Evolutionary conservation across 2,113 vertebrate species (phyloP), one percentile per base, ranked within the genome.

Genomic region (Symphodus melops): DNA sequence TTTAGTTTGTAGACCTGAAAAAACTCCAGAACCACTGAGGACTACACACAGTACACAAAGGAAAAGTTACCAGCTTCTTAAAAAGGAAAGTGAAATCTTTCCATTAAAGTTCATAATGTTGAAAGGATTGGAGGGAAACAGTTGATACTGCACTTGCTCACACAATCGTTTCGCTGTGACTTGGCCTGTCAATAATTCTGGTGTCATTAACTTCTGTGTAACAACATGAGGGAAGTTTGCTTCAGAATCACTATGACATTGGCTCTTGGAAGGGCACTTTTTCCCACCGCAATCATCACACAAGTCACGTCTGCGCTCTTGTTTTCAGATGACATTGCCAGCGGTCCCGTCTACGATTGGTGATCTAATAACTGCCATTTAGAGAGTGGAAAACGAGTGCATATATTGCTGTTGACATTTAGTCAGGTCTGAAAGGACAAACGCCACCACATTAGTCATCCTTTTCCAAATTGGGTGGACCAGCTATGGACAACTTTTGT

Each of bases 391-490:
- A 66, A 65, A 63, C 61, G 64, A 51, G 48, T n/a, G 48, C 44
- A 68, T 46, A 81, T 62, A 74, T 69, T 85, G 51, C 48, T 44
- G 53, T 42, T 81, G 82, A 81, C 68, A 80, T 86, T 79, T 80
- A 54, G 55, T 73, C 72, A 59, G 72, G 57, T 71, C 79, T 77
- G 28, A 85, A 81, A 84, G 67, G 70, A 79, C 42, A 46, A 69
- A 68, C 57, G 70, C 17, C 13, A 33, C 53, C 42, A 58, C 61
- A 77, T 84, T 75, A 79, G 56, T 79, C 77, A 81, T 82, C 61
- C 46, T 39, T 46, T 57, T 68, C 16, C 28, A 59, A 66, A 72
- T 72, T 17, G 63, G 12, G 0, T 63, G 49, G 62, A 41, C 52
- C 41, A 44, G 68, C 64, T 74, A 68, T 56, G 55, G 71, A 62